Base-by-base conservation (phyloP, 1,140 invertebrate species). In the Chymomyza costata region DNA sequence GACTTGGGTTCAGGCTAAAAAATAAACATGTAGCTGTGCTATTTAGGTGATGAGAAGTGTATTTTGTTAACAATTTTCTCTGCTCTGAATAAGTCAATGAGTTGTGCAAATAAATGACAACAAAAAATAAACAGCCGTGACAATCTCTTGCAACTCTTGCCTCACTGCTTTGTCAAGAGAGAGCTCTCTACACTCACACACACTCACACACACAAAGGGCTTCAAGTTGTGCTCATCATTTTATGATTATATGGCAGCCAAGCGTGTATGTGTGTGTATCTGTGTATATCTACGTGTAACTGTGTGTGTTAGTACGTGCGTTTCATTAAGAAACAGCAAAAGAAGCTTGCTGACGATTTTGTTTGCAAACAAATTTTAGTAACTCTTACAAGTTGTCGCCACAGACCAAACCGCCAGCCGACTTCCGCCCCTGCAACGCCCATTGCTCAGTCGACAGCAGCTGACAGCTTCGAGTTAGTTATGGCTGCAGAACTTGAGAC, bases 311-410 rank as follows among this genome's bases (percentile, higher is more conserved):
- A 14, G 30, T 44, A 31, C 15, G 30, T 21, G 34, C 13, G 43
- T 54, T 60, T 78, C 71, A 78, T 76, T 76, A 70, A 31, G 50
- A 53, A 49, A 32, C 44, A 56, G 38, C 58, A 65, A 53, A 37
- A 41, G 55, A 35, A 38, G 47, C 55, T 40, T 35, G 38, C 49
- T 54, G 46, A 34, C 41, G 57, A 44, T 44, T 50, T 66, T 71
- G 62, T 78, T 80, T 67, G 57, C 62, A 78, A 76, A 76, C 70
- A 70, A 74, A 78, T 71, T 76, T 66, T 35, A 59, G 57, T 63
- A 60, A 43, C 47, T 68, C 57, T 61, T 54, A 43, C 30, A 25
- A 49, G 38, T 14, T 25, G 21, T 8, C 8, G 21, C 21, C 21
- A 8, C 21, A 25, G 3, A 25, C 21, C n/a, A n/a, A n/a, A n/a